These are phyloP conservation scores for Collichthys lucidus DNA, from an alignment of 2,113 vertebrate genomes.

Conservation along the genomic window DNA sequence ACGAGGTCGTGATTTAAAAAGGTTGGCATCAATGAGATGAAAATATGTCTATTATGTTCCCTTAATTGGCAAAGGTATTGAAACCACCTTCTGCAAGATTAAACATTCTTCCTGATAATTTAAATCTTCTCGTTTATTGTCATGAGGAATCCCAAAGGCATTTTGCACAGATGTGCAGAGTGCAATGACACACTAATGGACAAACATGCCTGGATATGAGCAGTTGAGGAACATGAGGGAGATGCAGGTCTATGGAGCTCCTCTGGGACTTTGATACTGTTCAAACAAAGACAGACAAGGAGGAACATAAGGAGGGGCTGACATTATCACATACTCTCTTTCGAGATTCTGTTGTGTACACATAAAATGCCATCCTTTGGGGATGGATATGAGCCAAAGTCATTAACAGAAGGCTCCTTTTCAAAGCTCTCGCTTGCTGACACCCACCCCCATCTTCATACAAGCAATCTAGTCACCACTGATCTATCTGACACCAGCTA, in stretches of 20 bases:
- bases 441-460: constrained; percentile 24
- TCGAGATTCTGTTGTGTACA: not conserved
- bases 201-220: not conserved
- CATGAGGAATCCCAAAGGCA: not conserved
- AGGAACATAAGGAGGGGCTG: not conserved
- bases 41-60: constrained; percentile 9
- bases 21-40: constrained; percentile 14
- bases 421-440: constrained; percentile 43
- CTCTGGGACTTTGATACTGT: constrained; percentile 11
- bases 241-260: constrained; percentile 2
- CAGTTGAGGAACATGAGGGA: not conserved
- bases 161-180: not conserved
- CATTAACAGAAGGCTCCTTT: constrained; percentile 36
- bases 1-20: constrained; percentile 16
- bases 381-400: constrained; percentile 14
- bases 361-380: constrained; percentile 9
- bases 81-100: constrained; percentile 22
- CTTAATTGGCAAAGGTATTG: constrained; percentile 10
- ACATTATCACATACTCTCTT: constrained; percentile 13
- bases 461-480: constrained; percentile 39
- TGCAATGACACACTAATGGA: not conserved
- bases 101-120: constrained; percentile 2
- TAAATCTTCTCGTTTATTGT: constrained; percentile 21
- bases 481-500: constrained; percentile 49
- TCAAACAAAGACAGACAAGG: constrained; percentile 26